Evolutionary conservation across 2,888 invertebrate species (phyloP), one percentile per base, ranked within the genome.

Genomic region (Eustalomyia histrio): DNA sequence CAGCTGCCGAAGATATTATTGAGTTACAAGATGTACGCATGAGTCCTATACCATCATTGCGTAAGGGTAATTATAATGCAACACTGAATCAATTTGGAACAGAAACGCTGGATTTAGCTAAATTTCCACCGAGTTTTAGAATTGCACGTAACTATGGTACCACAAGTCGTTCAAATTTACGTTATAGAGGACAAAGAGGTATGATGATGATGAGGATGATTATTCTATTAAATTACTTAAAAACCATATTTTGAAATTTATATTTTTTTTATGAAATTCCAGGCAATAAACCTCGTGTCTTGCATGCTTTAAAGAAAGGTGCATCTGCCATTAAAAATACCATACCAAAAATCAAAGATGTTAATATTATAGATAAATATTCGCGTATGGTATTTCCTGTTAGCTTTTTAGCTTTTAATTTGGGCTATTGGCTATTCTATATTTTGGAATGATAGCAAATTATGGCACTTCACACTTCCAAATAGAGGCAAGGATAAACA

Each of bases 291-390:
- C 92, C 94, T 82, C 94, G 94, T 90, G 93, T 97, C 90, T 92
- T 97, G 82, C 95, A 96, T 89, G 96, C 96, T 14, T 92, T 97
- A 16, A 94, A 94, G 64, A 94, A 94, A 85, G 96, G 97, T 60
- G 97, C 97, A 2, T 94, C 95, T n/a, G 96, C 95, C 39, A 91
- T 97, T 85, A 95, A 95, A 88, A 94, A 95, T n/a, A 96, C 97
- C 39, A 94, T 97, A 93, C 97, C 97, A n/a, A 96, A 95, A 91
- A 97, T 99, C 85, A 95, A 97, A 87, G 98, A 99, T 91, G 98
- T 99, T 80, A 99, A 99, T 91, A 95, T 98, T 85, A 99, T 99
- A 88, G 99, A 99, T 92, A 98, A 98, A 87, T 98, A 98, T 91
- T 98, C 98, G 43, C 93, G 99, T 85, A 95, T 99, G 87, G 93